Conservation (phyloP, 2,797 vertebrate genomes). For the Momotus momota region DNA sequence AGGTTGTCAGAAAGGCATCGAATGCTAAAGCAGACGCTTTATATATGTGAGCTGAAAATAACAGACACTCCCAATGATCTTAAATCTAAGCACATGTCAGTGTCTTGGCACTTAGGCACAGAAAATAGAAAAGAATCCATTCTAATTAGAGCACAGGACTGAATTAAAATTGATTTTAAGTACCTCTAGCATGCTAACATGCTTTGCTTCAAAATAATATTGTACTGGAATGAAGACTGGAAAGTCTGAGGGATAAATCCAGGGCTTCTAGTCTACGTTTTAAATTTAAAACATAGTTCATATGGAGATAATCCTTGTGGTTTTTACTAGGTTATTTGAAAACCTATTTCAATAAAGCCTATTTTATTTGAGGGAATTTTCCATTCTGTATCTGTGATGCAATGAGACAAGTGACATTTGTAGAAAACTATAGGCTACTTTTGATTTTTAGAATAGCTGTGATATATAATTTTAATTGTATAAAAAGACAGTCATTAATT, state of each 20-base stretch:
- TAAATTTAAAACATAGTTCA: slow-evolving; percentile 20
- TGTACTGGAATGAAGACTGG: background rate
- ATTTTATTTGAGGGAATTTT: slow-evolving; percentile 5
- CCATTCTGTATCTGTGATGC: background rate
- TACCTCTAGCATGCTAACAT: background rate
- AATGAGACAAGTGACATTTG: background rate
- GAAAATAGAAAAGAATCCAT: background rate
- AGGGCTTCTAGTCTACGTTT: background rate
- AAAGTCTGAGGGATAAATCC: slow-evolving; percentile 27
- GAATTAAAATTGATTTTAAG: slow-evolving; percentile 30
- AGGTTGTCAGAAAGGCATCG: background rate
- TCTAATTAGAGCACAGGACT: slow-evolving; percentile 19
- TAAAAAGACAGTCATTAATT: slow-evolving; percentile 17
- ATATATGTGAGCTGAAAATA: slow-evolving; percentile 22
- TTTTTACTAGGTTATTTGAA: slow-evolving; percentile 11
- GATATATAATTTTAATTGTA: background rate
- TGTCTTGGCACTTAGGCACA: background rate
- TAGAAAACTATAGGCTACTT: background rate
- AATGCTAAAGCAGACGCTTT: background rate
- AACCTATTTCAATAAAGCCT: slow-evolving; percentile 1
- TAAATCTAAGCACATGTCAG: background rate
- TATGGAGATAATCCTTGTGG: background rate
- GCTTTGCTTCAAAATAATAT: slow-evolving; percentile 16
- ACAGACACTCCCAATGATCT: background rate
- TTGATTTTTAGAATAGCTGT: background rate